phyloP scores from a whole-genome alignment of 2,888 invertebrate species.

The Formica aserva region DNA sequence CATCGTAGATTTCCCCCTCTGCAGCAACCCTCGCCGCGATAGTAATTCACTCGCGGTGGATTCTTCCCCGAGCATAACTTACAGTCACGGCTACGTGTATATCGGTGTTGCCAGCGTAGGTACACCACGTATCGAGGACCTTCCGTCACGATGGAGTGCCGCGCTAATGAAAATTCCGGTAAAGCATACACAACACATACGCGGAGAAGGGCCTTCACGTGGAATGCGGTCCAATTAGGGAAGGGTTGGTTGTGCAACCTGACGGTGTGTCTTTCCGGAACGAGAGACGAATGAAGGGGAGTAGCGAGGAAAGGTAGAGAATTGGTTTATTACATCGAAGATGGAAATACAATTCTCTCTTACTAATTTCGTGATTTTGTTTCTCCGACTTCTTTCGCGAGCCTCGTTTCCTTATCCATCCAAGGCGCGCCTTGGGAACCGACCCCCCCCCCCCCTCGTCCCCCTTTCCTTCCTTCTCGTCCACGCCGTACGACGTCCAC shows the following conservation, averaged over 20 bases:
- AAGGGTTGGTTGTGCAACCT: slow-evolving; percentile 68
- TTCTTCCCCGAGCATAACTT: slow-evolving; percentile 56
- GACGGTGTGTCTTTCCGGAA: slow-evolving; percentile 66
- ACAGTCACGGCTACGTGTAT: slow-evolving; percentile 53
- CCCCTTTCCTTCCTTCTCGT: slow-evolving; percentile 38
- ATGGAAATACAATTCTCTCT: slow-evolving; percentile 70
- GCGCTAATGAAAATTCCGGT: slow-evolving; percentile 84
- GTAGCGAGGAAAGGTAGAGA: slow-evolving; percentile 61
- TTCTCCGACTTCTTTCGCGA: slow-evolving; percentile 53
- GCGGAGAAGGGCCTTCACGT: slow-evolving; percentile 59
- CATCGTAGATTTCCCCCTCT: slow-evolving; percentile 29
- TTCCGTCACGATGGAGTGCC: slow-evolving; percentile 80
- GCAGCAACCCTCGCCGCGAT: slow-evolving; percentile 43
- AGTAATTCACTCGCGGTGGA: slow-evolving; percentile 56
- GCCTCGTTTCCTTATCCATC: slow-evolving; percentile 46
- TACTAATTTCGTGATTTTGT: slow-evolving; percentile 76
- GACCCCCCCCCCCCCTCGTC: neutral
- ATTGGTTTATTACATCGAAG: slow-evolving; percentile 82
- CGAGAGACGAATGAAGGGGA: slow-evolving; percentile 37
- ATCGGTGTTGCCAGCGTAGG: slow-evolving; percentile 61
- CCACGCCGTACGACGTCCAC: slow-evolving; percentile 12
- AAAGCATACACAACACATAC: slow-evolving; percentile 71
- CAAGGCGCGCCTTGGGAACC: neutral
- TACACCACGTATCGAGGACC: slow-evolving; percentile 61
- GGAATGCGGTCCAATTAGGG: slow-evolving; percentile 85